Percentiles rank a stretch among this genome's conserved stretches.
Conservation (phyloP, 2,888 invertebrate genomes). For the Chymomyza amoena region DNA sequence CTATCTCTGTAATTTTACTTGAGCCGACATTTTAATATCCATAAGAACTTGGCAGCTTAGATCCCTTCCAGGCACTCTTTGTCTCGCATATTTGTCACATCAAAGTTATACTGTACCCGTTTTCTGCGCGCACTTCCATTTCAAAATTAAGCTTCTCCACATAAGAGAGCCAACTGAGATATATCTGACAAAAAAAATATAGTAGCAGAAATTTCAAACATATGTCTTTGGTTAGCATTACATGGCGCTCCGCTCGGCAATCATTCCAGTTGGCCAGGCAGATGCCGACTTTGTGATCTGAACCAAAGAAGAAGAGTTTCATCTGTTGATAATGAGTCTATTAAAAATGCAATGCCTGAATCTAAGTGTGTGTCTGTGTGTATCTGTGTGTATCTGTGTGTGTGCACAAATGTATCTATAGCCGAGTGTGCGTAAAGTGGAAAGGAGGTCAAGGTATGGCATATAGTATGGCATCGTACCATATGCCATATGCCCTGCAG, state of each 20-base stretch:
- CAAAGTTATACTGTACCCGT: too few species aligned
- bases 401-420: background rate
- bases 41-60: too few species aligned
- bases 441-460: slow-evolving; percentile 55
- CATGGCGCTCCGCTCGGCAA: background rate
- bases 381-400: background rate
- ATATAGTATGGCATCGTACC: background rate
- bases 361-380: background rate
- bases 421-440: background rate
- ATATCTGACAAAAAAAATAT: background rate
- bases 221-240: slow-evolving; percentile 29
- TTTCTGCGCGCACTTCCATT: too few species aligned
- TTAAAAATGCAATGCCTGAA: slow-evolving; percentile 37
- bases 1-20: too few species aligned
- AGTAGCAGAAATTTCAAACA: slow-evolving; percentile 34
- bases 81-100: too few species aligned
- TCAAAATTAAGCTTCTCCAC: too few species aligned
- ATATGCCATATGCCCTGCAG: background rate
- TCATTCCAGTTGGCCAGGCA: background rate
- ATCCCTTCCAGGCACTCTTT: too few species aligned
- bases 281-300: slow-evolving; percentile 50
- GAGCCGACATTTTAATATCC: too few species aligned
- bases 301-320: slow-evolving; percentile 10
- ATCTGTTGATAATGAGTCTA: slow-evolving; percentile 38
- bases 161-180: too few species aligned